Conservation (phyloP, 2,888 invertebrate species). For the Amaurobius ferox region DNA sequence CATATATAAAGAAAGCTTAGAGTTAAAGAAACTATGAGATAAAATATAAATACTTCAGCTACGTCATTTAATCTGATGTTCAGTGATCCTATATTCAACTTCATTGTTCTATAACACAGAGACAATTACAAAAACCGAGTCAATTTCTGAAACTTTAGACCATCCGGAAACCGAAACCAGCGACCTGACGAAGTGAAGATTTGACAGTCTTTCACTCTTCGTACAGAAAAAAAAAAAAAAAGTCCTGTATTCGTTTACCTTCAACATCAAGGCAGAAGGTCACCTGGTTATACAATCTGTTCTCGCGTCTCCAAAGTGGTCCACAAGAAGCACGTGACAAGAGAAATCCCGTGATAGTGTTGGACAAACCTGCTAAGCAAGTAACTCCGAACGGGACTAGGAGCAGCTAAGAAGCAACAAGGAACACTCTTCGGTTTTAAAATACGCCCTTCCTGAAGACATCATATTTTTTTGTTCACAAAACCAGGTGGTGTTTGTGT, state of each 20-base stretch:
- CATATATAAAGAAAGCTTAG: too few species aligned
- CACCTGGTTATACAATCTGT: background rate
- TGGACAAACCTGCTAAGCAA: background rate
- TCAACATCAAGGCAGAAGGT: background rate
- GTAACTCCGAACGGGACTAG: too few species aligned
- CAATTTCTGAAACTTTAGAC: background rate
- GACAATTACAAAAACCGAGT: background rate
- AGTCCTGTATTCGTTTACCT: background rate
- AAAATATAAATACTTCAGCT: too few species aligned
- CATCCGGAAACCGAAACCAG: background rate
- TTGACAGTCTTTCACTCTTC: background rate
- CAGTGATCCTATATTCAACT: background rate
- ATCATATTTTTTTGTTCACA: too few species aligned
- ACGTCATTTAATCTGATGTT: too few species aligned
- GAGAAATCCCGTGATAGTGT: background rate
- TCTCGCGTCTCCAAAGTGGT: background rate
- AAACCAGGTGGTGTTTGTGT: too few species aligned
- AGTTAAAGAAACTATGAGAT: too few species aligned
- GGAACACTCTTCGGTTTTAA: too few species aligned
- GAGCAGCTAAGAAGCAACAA: too few species aligned
- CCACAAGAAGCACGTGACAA: slow-evolving; percentile 3
- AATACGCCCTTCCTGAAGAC: too few species aligned
- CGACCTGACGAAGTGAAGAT: background rate
- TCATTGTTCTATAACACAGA: background rate
- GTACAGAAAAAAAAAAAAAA: background rate